Evolutionary conservation across 2,888 invertebrate genomes (phyloP), one percentile per base, ranked within the genome.

Genomic region (Drosophila barbarae): DNA sequence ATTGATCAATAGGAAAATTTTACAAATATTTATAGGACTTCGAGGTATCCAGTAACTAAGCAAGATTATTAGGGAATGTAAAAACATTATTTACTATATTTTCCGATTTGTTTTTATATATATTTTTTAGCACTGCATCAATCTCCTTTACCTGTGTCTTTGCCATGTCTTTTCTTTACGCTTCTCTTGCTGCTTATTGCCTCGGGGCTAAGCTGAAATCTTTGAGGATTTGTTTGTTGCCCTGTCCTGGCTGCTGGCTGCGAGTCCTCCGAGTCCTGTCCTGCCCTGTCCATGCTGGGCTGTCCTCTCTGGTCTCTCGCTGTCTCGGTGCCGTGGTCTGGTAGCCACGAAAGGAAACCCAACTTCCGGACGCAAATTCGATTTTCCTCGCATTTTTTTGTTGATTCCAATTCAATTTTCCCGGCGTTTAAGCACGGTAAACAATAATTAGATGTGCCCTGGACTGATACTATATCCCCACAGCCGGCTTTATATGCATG

Each of bases 321-420:
- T 28, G 9, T 46, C 32, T 32, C 32, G 21, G 28, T 34, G 38
- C 32, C 38, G 35, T 60, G 35, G 72, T 65, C 76, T 61, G 73
- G 50, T 64, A 65, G 46, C 65, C 67, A 71, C 64, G 51, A 60
- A 58, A 39, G 68, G 70, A 54, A 72, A 72, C 67, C 49, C 34
- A 69, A 71, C 74, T 74, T 79, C 82, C 84, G 77, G 59, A 77
- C 72, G 72, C 75, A 74, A 86, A 86, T 86, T 84, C 78, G 79
- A 85, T 86, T 85, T 81, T 73, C 73, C 61, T 74, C 64, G 72
- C 72, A 73, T 84, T 84, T 70, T 79, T 69, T 57, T 74, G 74
- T 79, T 80, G 82, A 77, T 81, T 85, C 71, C 77, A 79, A 86
- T 84, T 84, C 73, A 85, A 86, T 84, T 84, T 86, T 79, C 70